phyloP scores from a whole-genome alignment of 1,140 invertebrate genomes.

The Whitmania pigra region DNA sequence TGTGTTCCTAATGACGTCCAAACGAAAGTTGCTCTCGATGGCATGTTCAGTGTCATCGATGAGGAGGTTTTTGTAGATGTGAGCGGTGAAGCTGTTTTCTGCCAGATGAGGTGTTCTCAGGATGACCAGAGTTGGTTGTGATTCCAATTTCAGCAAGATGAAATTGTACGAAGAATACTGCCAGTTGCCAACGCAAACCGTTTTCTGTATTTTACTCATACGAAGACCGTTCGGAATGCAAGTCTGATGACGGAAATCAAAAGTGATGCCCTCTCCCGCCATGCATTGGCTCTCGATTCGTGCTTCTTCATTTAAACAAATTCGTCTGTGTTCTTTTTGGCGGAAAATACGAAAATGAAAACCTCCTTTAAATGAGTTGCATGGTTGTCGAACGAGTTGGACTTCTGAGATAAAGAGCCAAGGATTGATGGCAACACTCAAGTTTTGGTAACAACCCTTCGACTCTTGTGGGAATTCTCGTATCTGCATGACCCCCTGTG shows the following conservation, averaged over 20 bases:
- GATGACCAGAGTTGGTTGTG: slow-evolving; percentile 19
- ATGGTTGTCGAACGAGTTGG: not conserved
- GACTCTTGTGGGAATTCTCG: not conserved
- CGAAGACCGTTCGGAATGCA: slow-evolving; percentile 22
- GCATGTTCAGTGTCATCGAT: slow-evolving; percentile 11
- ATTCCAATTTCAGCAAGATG: slow-evolving; percentile 17
- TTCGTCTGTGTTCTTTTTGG: not conserved
- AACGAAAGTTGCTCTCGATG: slow-evolving; percentile 3
- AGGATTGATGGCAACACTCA: not conserved
- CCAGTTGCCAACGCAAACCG: slow-evolving; percentile 23
- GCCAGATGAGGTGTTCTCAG: slow-evolving; percentile 18
- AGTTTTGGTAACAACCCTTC: not conserved
- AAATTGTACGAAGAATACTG: slow-evolving; percentile 18
- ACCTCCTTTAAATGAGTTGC: slow-evolving; percentile 18
- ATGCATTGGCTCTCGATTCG: slow-evolving; percentile 23
- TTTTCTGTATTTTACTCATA: slow-evolving; percentile 19
- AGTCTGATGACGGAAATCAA: slow-evolving; percentile 23
- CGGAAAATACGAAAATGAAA: slow-evolving; percentile 21
- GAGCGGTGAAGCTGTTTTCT: slow-evolving; percentile 18
- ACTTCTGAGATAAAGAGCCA: not conserved
- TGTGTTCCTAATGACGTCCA: slow-evolving; percentile 22
- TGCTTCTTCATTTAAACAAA: slow-evolving; percentile 21
- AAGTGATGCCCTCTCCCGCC: slow-evolving; percentile 17
- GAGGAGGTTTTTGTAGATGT: slow-evolving; percentile 21
- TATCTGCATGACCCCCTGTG: slow-evolving; percentile 7